Evolutionary conservation across 37 sponge, comb jelly and placozoan genomes (phyloP).

Genomic region (Ephydatia muelleri): DNA sequence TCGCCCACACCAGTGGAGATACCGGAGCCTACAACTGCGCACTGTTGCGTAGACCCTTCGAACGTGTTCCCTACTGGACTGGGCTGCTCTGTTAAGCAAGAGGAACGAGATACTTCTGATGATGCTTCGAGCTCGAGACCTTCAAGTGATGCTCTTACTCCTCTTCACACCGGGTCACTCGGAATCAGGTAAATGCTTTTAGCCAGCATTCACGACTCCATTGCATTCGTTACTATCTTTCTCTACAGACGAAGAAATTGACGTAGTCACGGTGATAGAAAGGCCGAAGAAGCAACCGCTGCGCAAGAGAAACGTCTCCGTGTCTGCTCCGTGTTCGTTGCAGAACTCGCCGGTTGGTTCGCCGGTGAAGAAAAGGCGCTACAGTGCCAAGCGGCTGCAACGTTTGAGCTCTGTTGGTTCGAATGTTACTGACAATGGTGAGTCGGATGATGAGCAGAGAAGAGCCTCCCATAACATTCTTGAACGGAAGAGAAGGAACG

Average conservation of each 20-base stretch:
- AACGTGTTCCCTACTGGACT: neutral
- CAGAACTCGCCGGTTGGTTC: constrained; percentile 42
- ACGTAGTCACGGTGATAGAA: constrained; percentile 84
- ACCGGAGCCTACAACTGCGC: constrained; percentile 1
- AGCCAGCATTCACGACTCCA: too few species aligned
- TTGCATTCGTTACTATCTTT: neutral
- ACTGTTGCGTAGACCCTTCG: neutral
- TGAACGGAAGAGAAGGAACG: constrained; percentile 82
- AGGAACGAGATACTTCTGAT: neutral
- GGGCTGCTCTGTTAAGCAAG: neutral
- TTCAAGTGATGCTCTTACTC: neutral
- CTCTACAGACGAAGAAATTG: constrained; percentile 85
- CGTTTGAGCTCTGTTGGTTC: constrained; percentile 38
- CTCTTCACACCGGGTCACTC: neutral
- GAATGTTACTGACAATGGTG: constrained; percentile 18
- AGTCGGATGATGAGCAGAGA: constrained; percentile 70
- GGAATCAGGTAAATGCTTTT: neutral
- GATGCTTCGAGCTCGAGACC: neutral
- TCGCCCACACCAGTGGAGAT: neutral
- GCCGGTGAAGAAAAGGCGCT: constrained; percentile 31
- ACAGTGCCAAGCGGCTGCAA: constrained; percentile 46
- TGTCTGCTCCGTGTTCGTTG: constrained; percentile 70
- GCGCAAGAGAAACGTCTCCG: constrained; percentile 22
- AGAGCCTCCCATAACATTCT: constrained; percentile 78
- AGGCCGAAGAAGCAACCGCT: neutral